Percentiles rank a stretch among this genome's conserved stretches.
Evolutionary conservation across 2,888 invertebrate species (phyloP).

Genomic region (Yponomeuta sedellus): DNA sequence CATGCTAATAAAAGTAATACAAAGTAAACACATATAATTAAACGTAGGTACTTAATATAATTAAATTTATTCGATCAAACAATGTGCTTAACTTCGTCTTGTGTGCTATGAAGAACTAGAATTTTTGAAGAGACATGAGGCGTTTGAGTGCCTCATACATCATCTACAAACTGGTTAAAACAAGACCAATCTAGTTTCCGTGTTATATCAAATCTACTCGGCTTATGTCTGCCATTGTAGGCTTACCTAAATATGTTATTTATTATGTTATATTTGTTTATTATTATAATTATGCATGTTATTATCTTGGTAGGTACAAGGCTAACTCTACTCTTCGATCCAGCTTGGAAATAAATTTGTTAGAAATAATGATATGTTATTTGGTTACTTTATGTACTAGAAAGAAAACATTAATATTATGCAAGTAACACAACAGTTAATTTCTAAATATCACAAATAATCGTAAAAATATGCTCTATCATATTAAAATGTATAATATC

Average conservation of each 20-base stretch:
- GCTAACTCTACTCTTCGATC: not conserved
- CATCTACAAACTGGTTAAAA: too few species aligned
- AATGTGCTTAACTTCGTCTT: too few species aligned
- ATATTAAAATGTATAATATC: slow-evolving; percentile 50
- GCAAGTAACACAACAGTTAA: slow-evolving; percentile 51
- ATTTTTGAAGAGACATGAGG: too few species aligned
- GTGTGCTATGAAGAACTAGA: not conserved
- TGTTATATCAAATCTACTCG: not conserved
- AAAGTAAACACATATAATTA: not conserved
- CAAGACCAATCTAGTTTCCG: too few species aligned
- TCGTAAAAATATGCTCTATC: slow-evolving; percentile 59
- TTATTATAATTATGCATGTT: slow-evolving; percentile 1
- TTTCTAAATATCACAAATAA: slow-evolving; percentile 71
- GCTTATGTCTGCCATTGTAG: not conserved
- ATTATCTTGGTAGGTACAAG: slow-evolving; percentile 8
- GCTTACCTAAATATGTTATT: not conserved
- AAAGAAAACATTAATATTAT: slow-evolving; percentile 52
- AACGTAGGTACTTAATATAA: too few species aligned
- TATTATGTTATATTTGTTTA: not conserved
- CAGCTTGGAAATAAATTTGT: slow-evolving; percentile 30
- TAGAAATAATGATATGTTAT: slow-evolving; percentile 66
- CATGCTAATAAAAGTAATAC: not conserved
- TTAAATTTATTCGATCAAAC: too few species aligned
- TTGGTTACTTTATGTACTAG: slow-evolving; percentile 38
- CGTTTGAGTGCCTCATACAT: too few species aligned